Conservation (phyloP, 2,888 invertebrate species). For the Ophraella communa region DNA sequence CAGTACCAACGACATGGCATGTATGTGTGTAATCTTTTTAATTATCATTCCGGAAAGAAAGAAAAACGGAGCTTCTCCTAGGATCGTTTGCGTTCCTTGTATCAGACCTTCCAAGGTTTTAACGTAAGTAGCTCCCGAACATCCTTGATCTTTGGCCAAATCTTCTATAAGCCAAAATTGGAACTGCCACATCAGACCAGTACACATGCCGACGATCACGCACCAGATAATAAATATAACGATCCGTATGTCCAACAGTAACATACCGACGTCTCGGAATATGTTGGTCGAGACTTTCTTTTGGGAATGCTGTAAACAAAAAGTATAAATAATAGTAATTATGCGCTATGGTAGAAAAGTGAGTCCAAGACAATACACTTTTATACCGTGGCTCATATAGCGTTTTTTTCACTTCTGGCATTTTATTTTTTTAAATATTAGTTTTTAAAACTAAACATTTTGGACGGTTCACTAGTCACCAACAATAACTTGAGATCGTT, state of each 20-base stretch:
- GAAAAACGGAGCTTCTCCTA: slow-evolving; percentile 85
- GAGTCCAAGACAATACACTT: no score
- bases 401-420: no score
- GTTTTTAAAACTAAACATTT: no score
- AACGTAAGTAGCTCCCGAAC: not conserved
- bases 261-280: not conserved
- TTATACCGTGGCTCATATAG: no score
- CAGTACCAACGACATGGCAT: slow-evolving; percentile 84
- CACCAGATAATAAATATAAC: slow-evolving; percentile 10
- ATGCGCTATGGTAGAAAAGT: no score
- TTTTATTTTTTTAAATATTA: no score
- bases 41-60: slow-evolving; percentile 82
- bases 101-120: slow-evolving; percentile 10
- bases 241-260: not conserved
- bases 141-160: not conserved
- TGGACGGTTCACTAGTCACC: no score
- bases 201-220: not conserved
- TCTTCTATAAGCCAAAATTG: slow-evolving; percentile 18
- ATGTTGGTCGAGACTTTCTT: not conserved
- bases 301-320: slow-evolving; percentile 4
- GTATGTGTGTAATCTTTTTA: slow-evolving; percentile 79
- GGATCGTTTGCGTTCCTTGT: slow-evolving; percentile 10
- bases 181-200: slow-evolving; percentile 17
- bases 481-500: no score
- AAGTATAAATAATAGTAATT: no score